Evolutionary conservation across 2,888 invertebrate genomes (phyloP), one percentile per base, ranked within the genome.

Genomic region (Andrena haemorrhoa): DNA sequence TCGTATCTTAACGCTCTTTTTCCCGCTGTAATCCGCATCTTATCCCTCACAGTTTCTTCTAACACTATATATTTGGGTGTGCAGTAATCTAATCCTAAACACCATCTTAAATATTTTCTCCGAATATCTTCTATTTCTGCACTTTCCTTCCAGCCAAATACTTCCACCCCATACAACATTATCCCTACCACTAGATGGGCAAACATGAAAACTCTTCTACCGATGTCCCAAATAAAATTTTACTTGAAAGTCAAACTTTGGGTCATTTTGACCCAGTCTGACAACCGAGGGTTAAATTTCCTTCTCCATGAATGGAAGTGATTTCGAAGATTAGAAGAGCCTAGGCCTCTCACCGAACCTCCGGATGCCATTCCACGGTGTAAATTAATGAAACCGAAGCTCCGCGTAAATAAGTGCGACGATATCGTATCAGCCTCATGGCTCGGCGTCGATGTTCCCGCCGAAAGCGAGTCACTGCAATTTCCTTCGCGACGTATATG

Each of bases 401-500:
- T 2, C 16, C n/a, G 16, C n/a, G 16, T 23, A 2, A 51, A 16
- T 51, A 41, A 41, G 16, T 41, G 41, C 16, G 41, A 6, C 12
- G 47, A 49, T 31, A 71, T 53, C 35, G n/a, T 20, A n/a, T 56
- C 8, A 23, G 26, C n/a, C n/a, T 8, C 16, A 20, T 47, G n/a
- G 26, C 8, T 4, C 41, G 1, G 16, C 10, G 29, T 23, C 7
- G 29, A 29, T 56, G 26, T 61, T 35, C 23, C 61, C 10, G 31
- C 53, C 35, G 47, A 66, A 47, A 63, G 33, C n/a, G 41, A 31
- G 12, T 41, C 4, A 2, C n/a, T 35, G 69, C 56, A 74, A 74
- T 79, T 74, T 74, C 73, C 56, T 78, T 69, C 47, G 47, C 49
- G 26, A 31, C 26, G 31, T 49, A 51, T 51, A 64, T 49, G 20